Percentiles rank a stretch among this genome's conserved stretches.
phyloP scores from a whole-genome alignment of 1,140 invertebrate genomes.

The Sycophaga agraensis region DNA sequence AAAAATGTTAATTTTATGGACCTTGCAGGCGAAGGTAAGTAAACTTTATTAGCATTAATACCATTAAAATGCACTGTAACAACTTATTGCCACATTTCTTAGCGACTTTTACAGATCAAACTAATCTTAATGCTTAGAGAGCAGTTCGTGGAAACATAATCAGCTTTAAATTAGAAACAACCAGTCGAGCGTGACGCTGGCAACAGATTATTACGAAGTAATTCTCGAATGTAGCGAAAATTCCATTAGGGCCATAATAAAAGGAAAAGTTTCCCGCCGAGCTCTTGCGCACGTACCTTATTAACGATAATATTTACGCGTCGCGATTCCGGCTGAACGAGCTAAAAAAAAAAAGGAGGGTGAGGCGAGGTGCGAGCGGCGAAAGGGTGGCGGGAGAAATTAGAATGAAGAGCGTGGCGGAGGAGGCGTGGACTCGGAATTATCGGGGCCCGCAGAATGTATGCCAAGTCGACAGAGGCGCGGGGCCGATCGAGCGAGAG shows the following conservation, averaged over 20 bases:
- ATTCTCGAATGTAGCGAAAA: slow-evolving; percentile 29
- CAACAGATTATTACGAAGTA: slow-evolving; percentile 12
- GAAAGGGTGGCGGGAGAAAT: neutral
- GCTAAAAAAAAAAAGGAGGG: neutral
- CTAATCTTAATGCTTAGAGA: too few species aligned
- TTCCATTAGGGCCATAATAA: slow-evolving; percentile 41
- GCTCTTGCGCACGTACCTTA: slow-evolving; percentile 36
- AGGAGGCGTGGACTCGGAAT: slow-evolving; percentile 41
- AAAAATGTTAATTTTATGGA: too few species aligned
- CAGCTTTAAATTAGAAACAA: slow-evolving; percentile 2
- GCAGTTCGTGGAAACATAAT: too few species aligned
- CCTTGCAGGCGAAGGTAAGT: too few species aligned
- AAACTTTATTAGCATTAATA: too few species aligned
- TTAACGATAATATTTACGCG: slow-evolving; percentile 46
- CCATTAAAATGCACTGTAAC: too few species aligned
- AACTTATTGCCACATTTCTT: too few species aligned
- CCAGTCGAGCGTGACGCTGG: too few species aligned
- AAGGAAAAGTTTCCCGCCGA: slow-evolving; percentile 34
- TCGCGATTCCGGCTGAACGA: slow-evolving; percentile 37
- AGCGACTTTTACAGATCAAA: too few species aligned
- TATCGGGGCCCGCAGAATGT: slow-evolving; percentile 42
- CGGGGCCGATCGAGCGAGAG: slow-evolving; percentile 27
- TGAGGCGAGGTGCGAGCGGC: neutral
- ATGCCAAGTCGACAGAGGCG: slow-evolving; percentile 25
- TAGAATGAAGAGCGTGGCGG: slow-evolving; percentile 4